Percentiles rank a stretch among this genome's conserved stretches.
Conservation (phyloP, 2,797 vertebrate species). For the Xiphophorus birchmanni region DNA sequence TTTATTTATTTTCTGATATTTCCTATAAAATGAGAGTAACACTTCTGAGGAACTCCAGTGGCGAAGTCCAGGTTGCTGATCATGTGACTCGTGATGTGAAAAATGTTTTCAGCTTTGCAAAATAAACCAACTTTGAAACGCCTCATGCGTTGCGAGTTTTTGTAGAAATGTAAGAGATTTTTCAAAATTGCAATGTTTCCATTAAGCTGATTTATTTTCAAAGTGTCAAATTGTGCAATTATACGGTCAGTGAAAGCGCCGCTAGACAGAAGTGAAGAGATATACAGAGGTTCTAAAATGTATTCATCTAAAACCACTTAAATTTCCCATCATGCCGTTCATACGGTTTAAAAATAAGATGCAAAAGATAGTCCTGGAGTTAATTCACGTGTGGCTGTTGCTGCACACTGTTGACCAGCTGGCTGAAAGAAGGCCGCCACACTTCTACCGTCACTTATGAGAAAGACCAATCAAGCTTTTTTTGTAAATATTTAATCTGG, state of each 20-base stretch:
- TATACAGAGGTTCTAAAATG: neutral
- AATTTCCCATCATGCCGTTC: neutral
- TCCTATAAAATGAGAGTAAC: neutral
- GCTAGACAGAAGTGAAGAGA: too few relatives aligned
- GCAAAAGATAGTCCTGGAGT: neutral
- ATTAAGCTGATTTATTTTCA: too few relatives aligned
- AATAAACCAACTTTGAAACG: too few relatives aligned
- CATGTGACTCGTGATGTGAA: too few relatives aligned
- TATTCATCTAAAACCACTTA: neutral
- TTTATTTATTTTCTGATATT: neutral
- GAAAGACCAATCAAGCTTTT: neutral
- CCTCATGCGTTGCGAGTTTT: too few relatives aligned
- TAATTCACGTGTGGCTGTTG: neutral
- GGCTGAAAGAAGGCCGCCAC: neutral
- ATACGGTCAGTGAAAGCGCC: too few relatives aligned
- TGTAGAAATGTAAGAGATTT: too few relatives aligned
- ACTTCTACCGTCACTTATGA: neutral
- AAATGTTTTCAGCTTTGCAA: too few relatives aligned
- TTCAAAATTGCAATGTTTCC: too few relatives aligned
- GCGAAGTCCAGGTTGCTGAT: too few relatives aligned
- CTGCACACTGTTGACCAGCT: neutral
- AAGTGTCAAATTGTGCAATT: too few relatives aligned
- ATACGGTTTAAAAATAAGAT: neutral
- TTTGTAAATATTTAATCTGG: neutral
- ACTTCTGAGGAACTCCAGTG: neutral